A percentile compares a stretch with the other conserved stretches of the same genome.
phyloP scores from a whole-genome alignment of 1,140 invertebrate species.

The Callitettix versicolor region DNA sequence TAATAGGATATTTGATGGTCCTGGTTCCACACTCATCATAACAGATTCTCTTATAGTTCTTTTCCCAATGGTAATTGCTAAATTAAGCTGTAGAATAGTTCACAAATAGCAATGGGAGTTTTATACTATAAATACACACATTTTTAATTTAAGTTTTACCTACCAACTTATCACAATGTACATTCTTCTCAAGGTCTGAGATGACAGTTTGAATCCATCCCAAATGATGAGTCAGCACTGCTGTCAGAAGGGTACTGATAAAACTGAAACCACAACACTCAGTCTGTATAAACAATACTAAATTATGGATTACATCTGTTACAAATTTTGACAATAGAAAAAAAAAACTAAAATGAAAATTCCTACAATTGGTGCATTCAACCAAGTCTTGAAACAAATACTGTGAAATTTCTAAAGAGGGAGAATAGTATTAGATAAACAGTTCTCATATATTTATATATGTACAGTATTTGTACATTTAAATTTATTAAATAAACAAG shows the following conservation, averaged over 20 bases:
- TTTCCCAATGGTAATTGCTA: no score
- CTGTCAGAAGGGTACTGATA: constrained; percentile 76
- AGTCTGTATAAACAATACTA: not conserved
- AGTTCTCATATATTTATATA: not conserved
- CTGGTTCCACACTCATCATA: no score
- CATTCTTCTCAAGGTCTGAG: not conserved
- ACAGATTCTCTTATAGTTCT: no score
- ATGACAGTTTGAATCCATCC: constrained; percentile 66
- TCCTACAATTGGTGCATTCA: not conserved
- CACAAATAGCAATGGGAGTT: no score
- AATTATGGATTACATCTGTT: not conserved
- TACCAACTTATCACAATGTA: not conserved
- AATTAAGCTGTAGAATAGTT: no score
- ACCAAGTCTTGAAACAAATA: not conserved
- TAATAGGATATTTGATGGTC: no score
- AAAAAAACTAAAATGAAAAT: not conserved
- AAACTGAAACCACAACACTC: constrained; percentile 54
- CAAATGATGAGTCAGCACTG: constrained; percentile 77
- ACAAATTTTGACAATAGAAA: constrained; percentile 5
- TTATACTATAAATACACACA: no score
- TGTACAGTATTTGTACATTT: no score
- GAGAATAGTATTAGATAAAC: not conserved
- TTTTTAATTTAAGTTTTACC: no score
- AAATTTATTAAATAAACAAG: no score
- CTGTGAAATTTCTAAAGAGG: not conserved